A percentile compares a stretch with the other conserved stretches of the same genome.
phyloP scores from a whole-genome alignment of 2,797 vertebrate genomes.

The Crocodylus rhombifer region DNA sequence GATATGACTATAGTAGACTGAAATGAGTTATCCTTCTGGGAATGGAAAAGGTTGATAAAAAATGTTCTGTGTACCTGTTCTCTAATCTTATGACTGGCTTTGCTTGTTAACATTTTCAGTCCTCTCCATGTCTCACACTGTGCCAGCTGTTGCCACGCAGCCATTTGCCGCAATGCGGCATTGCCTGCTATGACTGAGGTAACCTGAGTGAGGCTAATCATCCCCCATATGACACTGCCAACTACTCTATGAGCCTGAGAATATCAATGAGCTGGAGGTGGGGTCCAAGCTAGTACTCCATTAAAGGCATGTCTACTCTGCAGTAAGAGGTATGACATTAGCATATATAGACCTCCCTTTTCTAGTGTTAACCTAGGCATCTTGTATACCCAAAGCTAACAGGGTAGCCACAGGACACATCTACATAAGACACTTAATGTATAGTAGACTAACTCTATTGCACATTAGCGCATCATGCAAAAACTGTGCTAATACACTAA shows the following conservation, averaged over 20 bases:
- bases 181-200: background rate
- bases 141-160: background rate
- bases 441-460: too few relatives aligned
- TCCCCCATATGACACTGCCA: rapidly evolving
- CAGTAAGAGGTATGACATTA: too few relatives aligned
- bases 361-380: too few relatives aligned
- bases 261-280: background rate
- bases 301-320: background rate
- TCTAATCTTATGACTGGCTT: background rate
- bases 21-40: background rate
- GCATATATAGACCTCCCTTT: too few relatives aligned
- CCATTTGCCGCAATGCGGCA: slow-evolving; percentile 73
- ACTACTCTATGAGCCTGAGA: background rate
- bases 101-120: background rate
- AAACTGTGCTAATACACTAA: too few relatives aligned
- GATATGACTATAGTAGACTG: background rate
- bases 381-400: too few relatives aligned
- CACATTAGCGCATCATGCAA: too few relatives aligned
- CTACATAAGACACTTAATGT: too few relatives aligned
- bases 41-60: background rate
- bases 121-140: background rate
- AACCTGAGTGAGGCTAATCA: background rate
- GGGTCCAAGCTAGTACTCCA: background rate
- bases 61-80: background rate
- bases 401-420: too few relatives aligned